Evolutionary conservation across 1,140 invertebrate genomes (phyloP), one percentile per base, ranked within the genome.

Genomic region (Meloidogyne floridensis): DNA sequence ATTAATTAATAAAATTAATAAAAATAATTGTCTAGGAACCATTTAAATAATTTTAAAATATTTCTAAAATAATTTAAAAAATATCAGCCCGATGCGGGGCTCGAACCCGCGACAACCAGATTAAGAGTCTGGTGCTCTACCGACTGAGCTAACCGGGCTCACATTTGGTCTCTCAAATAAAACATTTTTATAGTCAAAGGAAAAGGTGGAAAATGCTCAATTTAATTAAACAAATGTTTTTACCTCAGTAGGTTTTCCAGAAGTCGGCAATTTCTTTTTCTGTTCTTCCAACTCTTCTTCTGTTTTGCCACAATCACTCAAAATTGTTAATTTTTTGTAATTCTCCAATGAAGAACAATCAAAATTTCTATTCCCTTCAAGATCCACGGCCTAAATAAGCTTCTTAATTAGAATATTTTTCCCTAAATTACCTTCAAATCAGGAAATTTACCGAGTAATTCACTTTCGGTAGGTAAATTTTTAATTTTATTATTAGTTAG

Each of bases 81-180:
- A 8, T n/a, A 8, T 15, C 53, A 87, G 86, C 85, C 85, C 85
- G 81, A 87, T 85, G 87, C 87, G 86, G 87, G 87, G 86, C 85
- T 88, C 84, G 87, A 87, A 88, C 86, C 87, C 85, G 82, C 81
- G 86, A 87, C 87, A 85, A 74, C 84, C 85, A 88, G 87, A 87
- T 88, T 90, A 89, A 89, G 87, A 89, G 87, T 88, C 87, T 88
- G 85, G 85, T 87, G 88, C 86, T 88, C 87, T 88, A 90, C 87
- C 87, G 88, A 88, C 87, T 89, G 88, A 88, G 88, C 87, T 89
- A 87, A 84, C 87, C 87, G 80, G 86, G 86, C 87, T 43, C 10
- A 81, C 4, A 81, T 11, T 47, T 42, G n/a, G 32, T 32, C 32
- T 32, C 74, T 75, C 3, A 6, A 15, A 79, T 5, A 56, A 11